phyloP scores from a whole-genome alignment of 2,888 invertebrate genomes.

The Luperina nickerlii region DNA sequence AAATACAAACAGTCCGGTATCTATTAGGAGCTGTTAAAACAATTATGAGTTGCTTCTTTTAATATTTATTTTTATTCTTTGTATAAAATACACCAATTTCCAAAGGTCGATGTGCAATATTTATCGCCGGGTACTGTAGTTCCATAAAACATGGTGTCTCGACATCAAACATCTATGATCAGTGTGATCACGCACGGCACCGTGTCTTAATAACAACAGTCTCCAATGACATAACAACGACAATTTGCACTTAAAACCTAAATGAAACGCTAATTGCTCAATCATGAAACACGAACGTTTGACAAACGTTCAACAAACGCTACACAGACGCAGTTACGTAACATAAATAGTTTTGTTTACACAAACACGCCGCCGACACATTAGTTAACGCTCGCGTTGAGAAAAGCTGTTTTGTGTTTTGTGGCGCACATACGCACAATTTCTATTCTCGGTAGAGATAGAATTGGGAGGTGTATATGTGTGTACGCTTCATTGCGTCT shows the following conservation, averaged over 20 bases:
- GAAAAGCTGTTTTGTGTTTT: conserved; percentile 43
- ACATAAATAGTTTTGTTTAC: conserved; percentile 65
- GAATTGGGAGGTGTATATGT: conserved; percentile 37
- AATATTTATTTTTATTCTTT: too few species aligned
- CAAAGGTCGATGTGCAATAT: too few species aligned
- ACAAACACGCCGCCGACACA: conserved; percentile 39
- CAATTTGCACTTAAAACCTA: conserved; percentile 50
- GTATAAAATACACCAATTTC: too few species aligned
- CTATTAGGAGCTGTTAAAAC: too few species aligned
- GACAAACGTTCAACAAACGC: conserved; percentile 50
- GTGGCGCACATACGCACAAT: conserved; percentile 30
- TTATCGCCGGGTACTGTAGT: too few species aligned
- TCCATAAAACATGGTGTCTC: neutral
- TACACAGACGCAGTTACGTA: conserved; percentile 50
- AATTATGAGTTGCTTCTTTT: too few species aligned
- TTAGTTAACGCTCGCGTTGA: conserved; percentile 26
- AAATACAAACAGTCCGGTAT: too few species aligned
- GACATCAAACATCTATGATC: neutral
- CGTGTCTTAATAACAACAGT: conserved; percentile 6
- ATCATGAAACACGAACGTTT: conserved; percentile 58
- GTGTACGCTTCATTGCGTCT: conserved; percentile 24
- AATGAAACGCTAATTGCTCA: conserved; percentile 58
- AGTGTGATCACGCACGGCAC: neutral
- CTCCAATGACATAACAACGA: conserved; percentile 4
- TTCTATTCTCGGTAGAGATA: conserved; percentile 29